Percentiles rank a stretch among this genome's conserved stretches.
Evolutionary conservation across 2,113 vertebrate species (phyloP).

Genomic region (Grammomys surdaster): DNA sequence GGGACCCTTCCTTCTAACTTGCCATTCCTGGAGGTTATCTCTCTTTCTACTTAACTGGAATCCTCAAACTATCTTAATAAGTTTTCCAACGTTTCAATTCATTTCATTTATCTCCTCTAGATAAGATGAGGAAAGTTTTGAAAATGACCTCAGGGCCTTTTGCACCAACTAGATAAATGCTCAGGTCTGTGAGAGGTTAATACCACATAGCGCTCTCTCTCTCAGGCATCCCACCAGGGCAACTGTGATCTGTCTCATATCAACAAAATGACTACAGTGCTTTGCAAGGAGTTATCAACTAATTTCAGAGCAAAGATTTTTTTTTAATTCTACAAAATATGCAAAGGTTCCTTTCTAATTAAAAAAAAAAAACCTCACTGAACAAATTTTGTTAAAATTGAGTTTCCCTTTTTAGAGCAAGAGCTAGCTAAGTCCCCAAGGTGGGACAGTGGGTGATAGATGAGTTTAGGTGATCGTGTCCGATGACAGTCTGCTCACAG

Average conservation of each 20-base stretch:
- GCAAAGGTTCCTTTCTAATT: conserved; percentile 63
- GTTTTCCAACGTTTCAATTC: conserved; percentile 64
- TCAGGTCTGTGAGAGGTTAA: neutral
- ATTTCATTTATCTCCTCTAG: conserved; percentile 76
- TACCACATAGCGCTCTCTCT: neutral
- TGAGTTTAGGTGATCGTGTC: conserved; percentile 18
- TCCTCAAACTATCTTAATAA: conserved; percentile 70
- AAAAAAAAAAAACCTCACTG: conserved; percentile 43
- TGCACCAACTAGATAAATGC: conserved; percentile 46
- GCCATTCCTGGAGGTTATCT: conserved; percentile 51
- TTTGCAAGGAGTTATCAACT: conserved; percentile 43
- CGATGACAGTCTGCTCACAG: conserved; percentile 45
- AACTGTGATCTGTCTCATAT: neutral
- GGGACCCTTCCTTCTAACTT: neutral
- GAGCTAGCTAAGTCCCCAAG: neutral
- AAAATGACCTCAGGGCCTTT: conserved; percentile 57
- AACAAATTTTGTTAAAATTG: conserved; percentile 62
- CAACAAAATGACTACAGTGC: neutral
- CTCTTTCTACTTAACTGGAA: conserved; percentile 30
- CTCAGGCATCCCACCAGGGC: neutral
- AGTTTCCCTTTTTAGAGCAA: conserved; percentile 51
- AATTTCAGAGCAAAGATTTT: conserved; percentile 60
- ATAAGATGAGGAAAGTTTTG: conserved; percentile 56
- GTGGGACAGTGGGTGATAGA: neutral
- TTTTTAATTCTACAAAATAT: conserved; percentile 48